These are phyloP conservation scores for Apostichopus japonicus DNA, from an alignment of 35 echinoderm and acorn worm genomes.

Conservation along the genomic window DNA sequence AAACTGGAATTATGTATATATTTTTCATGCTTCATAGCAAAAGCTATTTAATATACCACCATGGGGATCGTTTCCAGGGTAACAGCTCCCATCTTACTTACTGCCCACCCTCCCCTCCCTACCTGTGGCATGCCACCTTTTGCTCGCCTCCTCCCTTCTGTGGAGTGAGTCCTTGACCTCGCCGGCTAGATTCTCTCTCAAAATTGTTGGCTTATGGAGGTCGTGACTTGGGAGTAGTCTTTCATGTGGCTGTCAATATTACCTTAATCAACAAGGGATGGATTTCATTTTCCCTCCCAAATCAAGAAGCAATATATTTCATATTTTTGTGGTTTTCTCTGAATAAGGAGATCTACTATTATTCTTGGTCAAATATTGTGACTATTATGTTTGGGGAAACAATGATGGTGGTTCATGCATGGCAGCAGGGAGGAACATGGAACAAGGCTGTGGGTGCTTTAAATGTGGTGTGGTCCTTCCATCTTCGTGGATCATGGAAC, in stretches of 20 bases:
- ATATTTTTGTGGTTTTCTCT: slow-evolving; percentile 16
- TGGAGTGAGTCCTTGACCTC: slow-evolving; percentile 8
- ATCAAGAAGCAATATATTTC: slow-evolving; percentile 28
- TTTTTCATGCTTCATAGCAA: no score
- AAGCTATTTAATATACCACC: no score
- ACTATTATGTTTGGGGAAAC: slow-evolving; percentile 18
- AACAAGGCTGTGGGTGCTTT: background rate
- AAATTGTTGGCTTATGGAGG: background rate
- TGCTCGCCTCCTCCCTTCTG: background rate
- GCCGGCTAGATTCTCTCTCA: background rate
- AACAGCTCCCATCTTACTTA: no score
- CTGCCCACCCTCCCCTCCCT: no score
- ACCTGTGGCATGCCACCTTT: no score
- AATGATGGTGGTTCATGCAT: background rate
- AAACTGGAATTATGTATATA: no score
- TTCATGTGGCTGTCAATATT: slow-evolving; percentile 38
- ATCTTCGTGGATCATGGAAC: no score
- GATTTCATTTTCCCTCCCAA: slow-evolving; percentile 35
- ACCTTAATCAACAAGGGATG: slow-evolving; percentile 38
- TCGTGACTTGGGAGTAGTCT: background rate
- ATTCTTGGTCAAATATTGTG: slow-evolving; percentile 24
- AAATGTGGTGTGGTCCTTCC: background rate
- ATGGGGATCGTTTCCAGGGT: no score
- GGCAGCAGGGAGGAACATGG: background rate
- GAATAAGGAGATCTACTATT: background rate